phyloP scores from a whole-genome alignment of 2,888 invertebrate species.

The Thereva nobilitata region DNA sequence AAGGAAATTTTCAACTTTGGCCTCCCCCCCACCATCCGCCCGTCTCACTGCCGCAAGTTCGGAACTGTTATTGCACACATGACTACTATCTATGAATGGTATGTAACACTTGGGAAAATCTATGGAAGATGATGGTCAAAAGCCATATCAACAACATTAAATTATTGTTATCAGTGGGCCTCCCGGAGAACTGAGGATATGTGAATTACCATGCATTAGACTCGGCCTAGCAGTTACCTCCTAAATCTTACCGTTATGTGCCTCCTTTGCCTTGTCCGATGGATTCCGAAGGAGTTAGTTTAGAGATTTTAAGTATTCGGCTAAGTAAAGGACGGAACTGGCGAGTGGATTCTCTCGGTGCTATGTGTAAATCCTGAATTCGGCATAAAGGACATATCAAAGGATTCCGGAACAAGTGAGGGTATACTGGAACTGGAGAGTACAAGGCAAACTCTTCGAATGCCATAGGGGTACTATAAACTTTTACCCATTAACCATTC shows the following conservation, averaged over 20 bases:
- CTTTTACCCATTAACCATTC: constrained; percentile 43
- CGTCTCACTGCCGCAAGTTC: background rate
- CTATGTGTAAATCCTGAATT: constrained; percentile 30
- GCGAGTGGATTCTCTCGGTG: constrained; percentile 13
- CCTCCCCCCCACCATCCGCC: constrained; percentile 1
- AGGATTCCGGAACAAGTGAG: constrained; percentile 21
- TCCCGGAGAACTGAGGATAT: constrained; percentile 19
- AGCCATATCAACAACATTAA: constrained; percentile 61
- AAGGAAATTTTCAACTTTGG: background rate
- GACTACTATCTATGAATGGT: constrained; percentile 29
- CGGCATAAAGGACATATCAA: constrained; percentile 37
- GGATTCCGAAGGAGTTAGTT: constrained; percentile 32
- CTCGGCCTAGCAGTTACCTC: constrained; percentile 34
- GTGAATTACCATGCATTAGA: constrained; percentile 33
- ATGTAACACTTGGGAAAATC: constrained; percentile 51
- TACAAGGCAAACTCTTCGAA: constrained; percentile 2
- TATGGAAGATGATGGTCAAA: constrained; percentile 59
- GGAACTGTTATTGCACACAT: constrained; percentile 29
- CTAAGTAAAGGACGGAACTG: constrained; percentile 36
- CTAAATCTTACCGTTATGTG: constrained; percentile 36
- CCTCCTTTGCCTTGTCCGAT: constrained; percentile 13
- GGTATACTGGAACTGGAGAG: constrained; percentile 2
- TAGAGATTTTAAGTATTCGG: constrained; percentile 58
- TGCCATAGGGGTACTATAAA: constrained; percentile 36
- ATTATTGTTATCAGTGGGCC: constrained; percentile 60